Conservation (phyloP, 2,113 vertebrate species). For the Chascanopsetta lugubris region DNA sequence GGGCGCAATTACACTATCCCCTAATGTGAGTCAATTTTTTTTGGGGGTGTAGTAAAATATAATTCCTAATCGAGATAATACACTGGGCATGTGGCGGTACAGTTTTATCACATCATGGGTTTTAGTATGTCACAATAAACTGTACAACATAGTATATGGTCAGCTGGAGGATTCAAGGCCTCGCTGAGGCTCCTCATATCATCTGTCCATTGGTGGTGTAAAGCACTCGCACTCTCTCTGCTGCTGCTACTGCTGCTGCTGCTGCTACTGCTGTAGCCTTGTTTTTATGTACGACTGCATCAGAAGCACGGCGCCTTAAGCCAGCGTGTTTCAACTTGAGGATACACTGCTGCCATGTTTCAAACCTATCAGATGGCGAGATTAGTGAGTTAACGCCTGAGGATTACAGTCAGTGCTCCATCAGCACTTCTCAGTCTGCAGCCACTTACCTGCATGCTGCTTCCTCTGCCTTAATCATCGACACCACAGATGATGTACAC, state of each 20-base stretch:
- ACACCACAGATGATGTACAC: constrained; percentile 18
- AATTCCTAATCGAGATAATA: not conserved
- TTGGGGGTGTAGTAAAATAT: too few relatives aligned
- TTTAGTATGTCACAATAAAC: not conserved
- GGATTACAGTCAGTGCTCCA: constrained; percentile 72
- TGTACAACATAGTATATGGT: not conserved
- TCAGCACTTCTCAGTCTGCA: constrained; percentile 63
- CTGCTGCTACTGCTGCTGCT: constrained; percentile 42
- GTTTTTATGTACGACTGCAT: constrained; percentile 60
- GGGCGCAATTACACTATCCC: too few relatives aligned
- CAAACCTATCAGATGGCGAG: constrained; percentile 74
- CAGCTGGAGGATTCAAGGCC: too few relatives aligned
- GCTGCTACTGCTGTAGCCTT: constrained; percentile 54
- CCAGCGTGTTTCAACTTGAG: constrained; percentile 72
- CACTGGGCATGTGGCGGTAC: not conserved
- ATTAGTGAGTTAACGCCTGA: constrained; percentile 73
- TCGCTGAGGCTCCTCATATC: too few relatives aligned
- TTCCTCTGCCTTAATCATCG: constrained; percentile 19
- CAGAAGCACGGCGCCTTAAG: constrained; percentile 67
- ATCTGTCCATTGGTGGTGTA: too few relatives aligned
- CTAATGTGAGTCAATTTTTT: too few relatives aligned
- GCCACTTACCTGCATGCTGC: constrained; percentile 36
- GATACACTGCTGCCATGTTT: constrained; percentile 69
- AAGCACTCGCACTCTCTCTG: too few relatives aligned
- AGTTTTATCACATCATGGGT: too few relatives aligned